Evolutionary conservation across 2,797 vertebrate species (phyloP), one percentile per base, ranked within the genome.

Genomic region (Syngnathus rostellatus): DNA sequence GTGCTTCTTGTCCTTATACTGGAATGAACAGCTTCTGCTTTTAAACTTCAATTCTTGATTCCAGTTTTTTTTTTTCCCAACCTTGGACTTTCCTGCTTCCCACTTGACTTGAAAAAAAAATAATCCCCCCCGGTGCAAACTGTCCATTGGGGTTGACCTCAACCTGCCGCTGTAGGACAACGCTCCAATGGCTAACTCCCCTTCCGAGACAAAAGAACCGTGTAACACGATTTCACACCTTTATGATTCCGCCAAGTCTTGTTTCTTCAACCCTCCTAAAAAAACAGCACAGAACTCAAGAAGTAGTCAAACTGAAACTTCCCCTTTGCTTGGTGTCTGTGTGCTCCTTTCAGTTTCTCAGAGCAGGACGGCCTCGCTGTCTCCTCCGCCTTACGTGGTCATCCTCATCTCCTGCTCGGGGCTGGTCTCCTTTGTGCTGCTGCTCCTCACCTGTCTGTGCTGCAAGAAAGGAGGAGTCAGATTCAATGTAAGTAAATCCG

Each of bases 321-420:
- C 10, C 31, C 69, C 45, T 66, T 72, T 46, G 46, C 51, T 63
- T 77, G 66, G 79, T 64, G 65, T 78, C 64, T 83, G 70, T 78
- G 65, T 83, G 70, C 65, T 46, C 70, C 73, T 80, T 70, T 70
- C 81, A 90, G 90, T 92, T 63, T 92, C 91, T 77, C 90, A 90
- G 67, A 89, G 93, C 77, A 90, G 92, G 83, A 85, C 89, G 19
- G 89, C 89, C 55, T 88, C 92, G 75, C 88, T 92, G 73, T 90
- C 90, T 76, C 92, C 94, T 78, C 94, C 94, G 58, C 93, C 94
- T 31, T 95, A 95, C 63, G 92, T 94, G n/a, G 90, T 96, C 89
- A 93, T 96, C 77, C 90, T 97, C 88, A 93, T 97, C 85, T 97
- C 95, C 74, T 95, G 94, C 85, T 96, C 94, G 0, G 94, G 94